phyloP scores from a whole-genome alignment of 2,888 invertebrate genomes.

The Rhingia rostrata region DNA sequence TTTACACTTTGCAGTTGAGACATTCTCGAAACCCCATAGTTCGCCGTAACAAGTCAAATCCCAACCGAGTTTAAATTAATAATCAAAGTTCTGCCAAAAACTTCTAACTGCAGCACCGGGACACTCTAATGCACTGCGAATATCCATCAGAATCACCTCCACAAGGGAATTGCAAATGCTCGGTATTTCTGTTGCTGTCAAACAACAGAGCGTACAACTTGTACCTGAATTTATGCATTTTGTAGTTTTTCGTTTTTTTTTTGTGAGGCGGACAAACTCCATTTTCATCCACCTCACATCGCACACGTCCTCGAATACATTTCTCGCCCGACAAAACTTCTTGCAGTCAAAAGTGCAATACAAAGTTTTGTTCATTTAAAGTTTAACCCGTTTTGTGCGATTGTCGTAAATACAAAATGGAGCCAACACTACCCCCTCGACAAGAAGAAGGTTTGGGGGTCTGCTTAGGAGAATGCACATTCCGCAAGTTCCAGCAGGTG shows the following conservation, averaged over 20 bases:
- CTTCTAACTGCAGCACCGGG: constrained; percentile 27
- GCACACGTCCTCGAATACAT: constrained; percentile 20
- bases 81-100: constrained; percentile 57
- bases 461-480: constrained; percentile 24
- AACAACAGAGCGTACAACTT: constrained; percentile 51
- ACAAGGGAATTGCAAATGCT: constrained; percentile 43
- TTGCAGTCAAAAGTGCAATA: constrained; percentile 60
- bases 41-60: constrained; percentile 58
- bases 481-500: constrained; percentile 46
- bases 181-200: constrained; percentile 57
- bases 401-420: constrained; percentile 74
- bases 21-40: constrained; percentile 26
- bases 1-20: constrained; percentile 50
- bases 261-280: constrained; percentile 17
- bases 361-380: constrained; percentile 74
- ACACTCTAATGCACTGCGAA: constrained; percentile 52
- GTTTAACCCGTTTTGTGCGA: constrained; percentile 68
- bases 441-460: neutral
- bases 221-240: constrained; percentile 63
- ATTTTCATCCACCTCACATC: neutral
- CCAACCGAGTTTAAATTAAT: constrained; percentile 68
- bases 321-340: constrained; percentile 47
- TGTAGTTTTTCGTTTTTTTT: constrained; percentile 10
- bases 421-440: constrained; percentile 39
- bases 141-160: constrained; percentile 69